Percentiles rank a stretch among this genome's conserved stretches.
These are phyloP conservation scores for Sorex fumeus DNA, from an alignment of 2,113 vertebrate genomes.

Conservation along the genomic window DNA sequence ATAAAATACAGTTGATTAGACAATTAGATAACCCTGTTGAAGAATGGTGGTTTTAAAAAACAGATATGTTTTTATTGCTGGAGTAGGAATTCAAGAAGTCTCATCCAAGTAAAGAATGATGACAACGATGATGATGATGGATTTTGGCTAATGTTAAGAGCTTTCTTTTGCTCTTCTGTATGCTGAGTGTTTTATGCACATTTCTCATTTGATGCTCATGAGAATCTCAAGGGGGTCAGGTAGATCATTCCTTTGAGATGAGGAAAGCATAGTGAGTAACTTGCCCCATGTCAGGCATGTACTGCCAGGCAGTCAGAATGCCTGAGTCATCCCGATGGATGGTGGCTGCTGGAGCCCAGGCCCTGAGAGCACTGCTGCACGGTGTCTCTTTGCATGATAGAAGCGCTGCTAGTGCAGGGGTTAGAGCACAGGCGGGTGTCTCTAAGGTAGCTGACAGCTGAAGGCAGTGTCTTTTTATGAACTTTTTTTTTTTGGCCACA, in stretches of 20 bases:
- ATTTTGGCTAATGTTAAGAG: not conserved
- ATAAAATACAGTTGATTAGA: slow-evolving; percentile 37
- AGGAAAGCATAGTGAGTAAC: slow-evolving; percentile 7
- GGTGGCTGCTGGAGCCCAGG: not conserved
- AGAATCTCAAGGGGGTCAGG: not conserved
- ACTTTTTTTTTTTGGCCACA: too few species aligned
- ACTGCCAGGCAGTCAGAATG: not conserved
- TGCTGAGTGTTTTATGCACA: not conserved
- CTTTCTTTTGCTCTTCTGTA: not conserved
- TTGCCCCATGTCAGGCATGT: not conserved
- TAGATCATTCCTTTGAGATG: slow-evolving; percentile 47
- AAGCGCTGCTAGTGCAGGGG: too few species aligned
- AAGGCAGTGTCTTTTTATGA: slow-evolving; percentile 18
- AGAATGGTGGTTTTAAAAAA: not conserved
- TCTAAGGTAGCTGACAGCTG: not conserved
- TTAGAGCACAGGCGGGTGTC: not conserved
- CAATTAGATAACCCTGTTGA: not conserved
- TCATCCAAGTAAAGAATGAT: not conserved
- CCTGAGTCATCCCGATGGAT: slow-evolving; percentile 1
- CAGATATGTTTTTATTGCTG: slow-evolving; percentile 36
- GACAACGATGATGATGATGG: not conserved
- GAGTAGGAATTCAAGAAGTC: slow-evolving; percentile 28
- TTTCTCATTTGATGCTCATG: slow-evolving; percentile 50
- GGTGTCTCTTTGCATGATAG: not conserved
- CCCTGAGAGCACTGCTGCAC: not conserved